Conservation (phyloP, 2,888 invertebrate genomes). For the Drosophila eohydei region DNA sequence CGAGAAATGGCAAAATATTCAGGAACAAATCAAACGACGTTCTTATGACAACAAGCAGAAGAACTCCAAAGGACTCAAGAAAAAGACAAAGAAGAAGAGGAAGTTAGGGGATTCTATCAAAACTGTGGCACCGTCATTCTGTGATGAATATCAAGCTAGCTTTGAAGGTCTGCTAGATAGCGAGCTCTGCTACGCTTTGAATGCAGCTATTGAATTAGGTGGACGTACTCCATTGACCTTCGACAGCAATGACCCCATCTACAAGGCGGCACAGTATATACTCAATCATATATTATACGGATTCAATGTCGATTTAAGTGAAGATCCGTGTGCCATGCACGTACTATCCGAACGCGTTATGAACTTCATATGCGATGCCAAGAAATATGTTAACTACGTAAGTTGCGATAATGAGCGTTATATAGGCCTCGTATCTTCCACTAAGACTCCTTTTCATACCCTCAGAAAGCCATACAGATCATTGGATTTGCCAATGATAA, state of each 20-base stretch:
- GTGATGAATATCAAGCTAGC: slow-evolving; percentile 60
- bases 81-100: slow-evolving; percentile 15
- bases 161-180: slow-evolving; percentile 75
- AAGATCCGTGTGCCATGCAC: slow-evolving; percentile 58
- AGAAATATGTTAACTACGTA: slow-evolving; percentile 79
- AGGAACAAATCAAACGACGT: slow-evolving; percentile 59
- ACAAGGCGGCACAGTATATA: slow-evolving; percentile 83
- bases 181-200: slow-evolving; percentile 79
- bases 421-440: background rate
- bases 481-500: slow-evolving; percentile 67
- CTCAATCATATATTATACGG: slow-evolving; percentile 76
- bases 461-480: slow-evolving; percentile 80
- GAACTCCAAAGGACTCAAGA: slow-evolving; percentile 35
- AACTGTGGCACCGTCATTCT: slow-evolving; percentile 36
- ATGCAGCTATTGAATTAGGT: slow-evolving; percentile 77
- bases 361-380: slow-evolving; percentile 76
- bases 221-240: slow-evolving; percentile 60
- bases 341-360: slow-evolving; percentile 65
- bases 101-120: accelerated
- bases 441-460: background rate
- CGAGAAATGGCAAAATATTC: slow-evolving; percentile 71
- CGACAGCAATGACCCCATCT: slow-evolving; percentile 76
- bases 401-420: slow-evolving; percentile 29
- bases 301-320: slow-evolving; percentile 78
- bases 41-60: slow-evolving; percentile 8